Percentiles rank a stretch among this genome's conserved stretches.
Evolutionary conservation across 2,888 invertebrate genomes (phyloP).

Genomic region (Tiliacea citrago): DNA sequence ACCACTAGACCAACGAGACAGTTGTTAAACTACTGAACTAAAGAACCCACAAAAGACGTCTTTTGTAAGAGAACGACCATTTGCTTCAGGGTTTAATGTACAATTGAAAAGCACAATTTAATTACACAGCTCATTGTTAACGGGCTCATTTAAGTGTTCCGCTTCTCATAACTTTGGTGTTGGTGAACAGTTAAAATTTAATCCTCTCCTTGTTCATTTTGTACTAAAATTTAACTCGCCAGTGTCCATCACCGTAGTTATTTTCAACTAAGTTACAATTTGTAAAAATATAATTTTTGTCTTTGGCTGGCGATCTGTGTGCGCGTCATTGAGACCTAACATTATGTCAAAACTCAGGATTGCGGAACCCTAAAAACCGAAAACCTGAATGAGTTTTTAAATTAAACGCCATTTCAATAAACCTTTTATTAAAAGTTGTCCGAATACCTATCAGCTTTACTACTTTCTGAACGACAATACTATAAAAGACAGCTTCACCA

Average conservation of each 20-base stretch:
- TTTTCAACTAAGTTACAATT: neutral
- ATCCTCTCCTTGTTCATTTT: neutral
- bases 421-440: neutral
- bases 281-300: neutral
- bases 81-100: neutral
- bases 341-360: neutral
- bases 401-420: neutral
- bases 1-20: too few relatives aligned
- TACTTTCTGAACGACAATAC: neutral
- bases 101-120: neutral
- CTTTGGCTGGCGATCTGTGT: neutral
- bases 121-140: neutral
- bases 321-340: neutral
- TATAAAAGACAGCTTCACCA: neutral
- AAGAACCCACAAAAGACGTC: neutral
- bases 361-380: neutral
- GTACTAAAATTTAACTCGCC: neutral
- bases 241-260: neutral
- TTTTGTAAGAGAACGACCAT: accelerated
- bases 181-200: neutral
- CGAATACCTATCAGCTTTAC: neutral
- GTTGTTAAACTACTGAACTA: too few relatives aligned
- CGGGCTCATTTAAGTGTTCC: neutral
- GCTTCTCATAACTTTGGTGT: conserved; percentile 15
- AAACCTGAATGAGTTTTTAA: neutral